Base-by-base conservation (phyloP, 2,888 invertebrate genomes). In the Orgyia antiqua region DNA sequence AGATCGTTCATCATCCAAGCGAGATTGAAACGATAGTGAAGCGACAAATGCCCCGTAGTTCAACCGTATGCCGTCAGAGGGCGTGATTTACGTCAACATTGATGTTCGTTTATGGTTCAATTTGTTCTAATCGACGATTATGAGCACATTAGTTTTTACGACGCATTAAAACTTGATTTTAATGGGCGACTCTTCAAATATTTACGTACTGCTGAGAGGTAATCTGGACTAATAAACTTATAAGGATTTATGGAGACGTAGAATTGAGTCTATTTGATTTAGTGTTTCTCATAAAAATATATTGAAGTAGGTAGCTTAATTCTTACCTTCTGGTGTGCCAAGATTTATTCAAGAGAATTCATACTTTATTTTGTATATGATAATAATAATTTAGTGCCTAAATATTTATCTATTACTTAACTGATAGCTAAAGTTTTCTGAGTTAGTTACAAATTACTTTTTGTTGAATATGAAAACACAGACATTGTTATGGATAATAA, bases 101-200 rank as follows among this genome's bases (percentile, higher is more conserved):
- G 74, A 73, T 61, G 67, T 47, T 56, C 58, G 55, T 63, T 63
- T 64, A 73, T 67, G 68, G 60, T 67, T 71, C 61, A 72, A 74
- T 74, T 74, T 67, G 70, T 67, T 67, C 47, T 68, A 63, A 67
- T 68, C 60, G 64, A 49, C 69, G 60, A 71, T 75, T 76, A 75
- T 65, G 67, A 64, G 61, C 64, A 59, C 64, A 70, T 74, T 74
- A 72, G 64, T 68, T 72, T 77, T 77, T 75, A 75, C 71, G 71
- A 62, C 58, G 60, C 61, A 62, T 69, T 62, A 68, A 67, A 74
- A 70, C 60, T 68, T 68, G 69, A 68, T 69, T 70, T 68, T 75
- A 74, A 73, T 75, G 66, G 65, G 52, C 54, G 39, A 56, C 61
- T 70, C 59, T 58, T 73, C 70, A 72, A 72, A 75, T 71, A 68